Percentiles rank a stretch among this genome's conserved stretches.
phyloP scores from a whole-genome alignment of 92 coral and sea anemone species.

The Bergia puertoricense region DNA sequence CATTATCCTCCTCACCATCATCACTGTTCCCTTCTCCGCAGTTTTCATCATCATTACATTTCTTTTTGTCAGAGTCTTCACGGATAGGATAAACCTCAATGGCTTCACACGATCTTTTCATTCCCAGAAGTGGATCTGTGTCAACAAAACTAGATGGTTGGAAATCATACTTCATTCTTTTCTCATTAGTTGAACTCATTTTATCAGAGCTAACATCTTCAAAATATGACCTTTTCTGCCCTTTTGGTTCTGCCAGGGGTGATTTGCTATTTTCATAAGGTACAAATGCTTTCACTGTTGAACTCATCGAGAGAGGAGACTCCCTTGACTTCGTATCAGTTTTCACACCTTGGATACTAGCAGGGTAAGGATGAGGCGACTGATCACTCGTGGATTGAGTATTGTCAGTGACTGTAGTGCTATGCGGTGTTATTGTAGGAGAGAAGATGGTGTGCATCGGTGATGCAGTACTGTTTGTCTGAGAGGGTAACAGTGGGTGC shows the following conservation, averaged over 20 bases:
- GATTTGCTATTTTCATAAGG: constrained; percentile 21
- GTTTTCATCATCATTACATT: constrained; percentile 57
- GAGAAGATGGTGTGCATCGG: neutral
- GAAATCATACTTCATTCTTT: constrained; percentile 60
- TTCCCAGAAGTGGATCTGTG: constrained; percentile 82
- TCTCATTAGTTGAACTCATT: constrained; percentile 40
- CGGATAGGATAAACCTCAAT: constrained; percentile 80
- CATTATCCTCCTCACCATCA: constrained; percentile 27
- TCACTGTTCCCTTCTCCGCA: constrained; percentile 43
- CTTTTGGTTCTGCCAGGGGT: constrained; percentile 24
- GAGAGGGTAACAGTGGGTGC: neutral
- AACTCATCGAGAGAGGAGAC: neutral
- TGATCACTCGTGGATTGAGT: neutral
- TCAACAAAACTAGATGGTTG: constrained; percentile 66
- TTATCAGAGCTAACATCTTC: constrained; percentile 32
- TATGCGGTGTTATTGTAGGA: neutral
- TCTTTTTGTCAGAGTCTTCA: constrained; percentile 40
- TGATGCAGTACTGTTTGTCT: neutral
- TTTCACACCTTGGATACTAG: constrained; percentile 13
- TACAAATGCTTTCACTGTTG: neutral
- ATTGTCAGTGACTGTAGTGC: neutral
- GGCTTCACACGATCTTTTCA: constrained; percentile 92
- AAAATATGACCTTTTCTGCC: constrained; percentile 38
- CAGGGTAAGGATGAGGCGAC: neutral
- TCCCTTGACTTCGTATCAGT: neutral